Evolutionary conservation across 35 echinoderm and acorn worm genomes (phyloP).

Genomic region (Acanthaster planci): DNA sequence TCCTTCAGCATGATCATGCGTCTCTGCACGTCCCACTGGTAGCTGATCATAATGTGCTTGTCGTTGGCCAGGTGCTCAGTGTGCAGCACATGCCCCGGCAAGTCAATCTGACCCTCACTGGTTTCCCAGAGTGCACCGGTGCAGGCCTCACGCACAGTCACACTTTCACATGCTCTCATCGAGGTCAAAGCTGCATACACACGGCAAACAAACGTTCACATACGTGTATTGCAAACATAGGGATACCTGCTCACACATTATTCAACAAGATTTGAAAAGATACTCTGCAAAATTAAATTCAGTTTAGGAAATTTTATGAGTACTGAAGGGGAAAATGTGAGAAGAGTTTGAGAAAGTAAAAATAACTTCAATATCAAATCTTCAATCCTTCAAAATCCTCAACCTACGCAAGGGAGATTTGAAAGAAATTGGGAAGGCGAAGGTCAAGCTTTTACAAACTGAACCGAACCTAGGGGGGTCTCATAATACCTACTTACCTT

Average conservation of each 20-base stretch:
- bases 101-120: background rate
- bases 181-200: conserved; percentile 20
- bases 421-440: background rate
- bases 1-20: conserved; percentile 77
- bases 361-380: too few species aligned
- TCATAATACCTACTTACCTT: conserved; percentile 47
- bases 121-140: conserved; percentile 90
- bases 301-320: too few species aligned
- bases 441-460: background rate
- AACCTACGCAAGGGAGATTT: background rate
- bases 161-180: conserved; percentile 6
- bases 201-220: background rate
- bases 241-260: too few species aligned
- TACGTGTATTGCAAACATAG: background rate
- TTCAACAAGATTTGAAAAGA: too few species aligned
- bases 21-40: conserved; percentile 93
- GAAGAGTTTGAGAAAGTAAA: too few species aligned
- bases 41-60: conserved; percentile 95
- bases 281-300: too few species aligned
- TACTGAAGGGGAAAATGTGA: too few species aligned
- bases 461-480: background rate
- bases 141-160: conserved; percentile 48
- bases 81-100: background rate
- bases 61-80: background rate
- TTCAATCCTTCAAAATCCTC: background rate